These are phyloP conservation scores for Typhlichthys eigenmanni DNA, from an alignment of 2,797 vertebrate species.

Conservation along the genomic window DNA sequence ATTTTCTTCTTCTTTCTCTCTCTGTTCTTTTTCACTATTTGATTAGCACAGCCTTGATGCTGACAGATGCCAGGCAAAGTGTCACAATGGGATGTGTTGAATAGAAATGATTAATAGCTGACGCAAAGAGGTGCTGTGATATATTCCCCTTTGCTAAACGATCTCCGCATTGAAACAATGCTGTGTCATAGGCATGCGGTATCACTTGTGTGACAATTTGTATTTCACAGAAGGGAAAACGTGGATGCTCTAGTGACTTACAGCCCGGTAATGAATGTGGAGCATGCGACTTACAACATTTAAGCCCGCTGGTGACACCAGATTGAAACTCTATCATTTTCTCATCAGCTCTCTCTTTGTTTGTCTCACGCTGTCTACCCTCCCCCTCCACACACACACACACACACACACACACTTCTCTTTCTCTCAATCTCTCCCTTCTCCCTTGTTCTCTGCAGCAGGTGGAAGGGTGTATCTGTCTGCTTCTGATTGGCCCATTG, in stretches of 20 bases:
- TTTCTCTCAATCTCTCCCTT: background rate
- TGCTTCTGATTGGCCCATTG: slow-evolving; percentile 67
- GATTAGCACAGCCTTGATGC: too few species aligned
- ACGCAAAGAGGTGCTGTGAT: background rate
- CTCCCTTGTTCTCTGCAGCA: background rate
- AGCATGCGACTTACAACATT: slow-evolving; percentile 46
- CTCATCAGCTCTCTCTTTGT: slow-evolving; percentile 52
- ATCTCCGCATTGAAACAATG: slow-evolving; percentile 28
- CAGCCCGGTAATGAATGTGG: slow-evolving; percentile 22
- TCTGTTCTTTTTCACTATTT: too few species aligned
- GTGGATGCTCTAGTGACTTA: slow-evolving; percentile 4
- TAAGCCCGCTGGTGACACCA: slow-evolving; percentile 56
- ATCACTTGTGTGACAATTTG: slow-evolving; percentile 24
- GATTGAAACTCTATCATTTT: slow-evolving; percentile 65
- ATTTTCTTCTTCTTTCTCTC: too few species aligned
- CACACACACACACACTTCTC: too few species aligned
- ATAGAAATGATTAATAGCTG: slow-evolving; percentile 1
- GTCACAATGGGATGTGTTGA: background rate
- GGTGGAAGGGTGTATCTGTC: slow-evolving; percentile 39
- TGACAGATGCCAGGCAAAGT: too few species aligned
- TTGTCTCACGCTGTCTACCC: background rate
- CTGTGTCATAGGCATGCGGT: slow-evolving; percentile 15
- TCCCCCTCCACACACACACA: too few species aligned
- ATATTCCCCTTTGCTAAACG: slow-evolving; percentile 10
- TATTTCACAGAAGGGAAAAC: slow-evolving; percentile 26